phyloP scores from a whole-genome alignment of 23 tunicate genomes.

The Trididemnum clinides region DNA sequence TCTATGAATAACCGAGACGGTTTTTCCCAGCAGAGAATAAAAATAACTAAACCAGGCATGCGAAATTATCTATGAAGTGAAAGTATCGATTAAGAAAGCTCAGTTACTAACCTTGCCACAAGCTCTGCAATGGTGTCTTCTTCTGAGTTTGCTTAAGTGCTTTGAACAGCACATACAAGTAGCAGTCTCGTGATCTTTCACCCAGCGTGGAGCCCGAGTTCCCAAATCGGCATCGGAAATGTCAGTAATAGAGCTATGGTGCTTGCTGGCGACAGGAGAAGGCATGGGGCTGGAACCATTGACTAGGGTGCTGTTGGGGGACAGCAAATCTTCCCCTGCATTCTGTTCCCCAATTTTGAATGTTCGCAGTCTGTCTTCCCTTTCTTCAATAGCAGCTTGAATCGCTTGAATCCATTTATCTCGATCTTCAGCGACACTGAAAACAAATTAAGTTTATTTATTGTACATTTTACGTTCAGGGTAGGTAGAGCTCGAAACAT shows the following conservation, averaged over 20 bases:
- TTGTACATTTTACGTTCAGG: not conserved
- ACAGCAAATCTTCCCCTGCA: not conserved
- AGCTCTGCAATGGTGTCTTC: conserved; percentile 97
- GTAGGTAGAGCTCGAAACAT: no score
- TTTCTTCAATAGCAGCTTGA: conserved; percentile 63
- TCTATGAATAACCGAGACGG: no score
- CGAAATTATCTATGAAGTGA: no score
- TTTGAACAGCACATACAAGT: conserved; percentile 94
- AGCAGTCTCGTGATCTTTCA: conserved; percentile 90
- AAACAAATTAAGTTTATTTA: not conserved
- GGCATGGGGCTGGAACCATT: conserved; percentile 17
- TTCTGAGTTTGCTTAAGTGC: conserved; percentile 65
- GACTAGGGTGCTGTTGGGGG: not conserved
- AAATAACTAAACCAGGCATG: no score
- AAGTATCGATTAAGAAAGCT: no score
- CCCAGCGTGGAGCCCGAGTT: conserved; percentile 93
- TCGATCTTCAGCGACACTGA: conserved; percentile 75
- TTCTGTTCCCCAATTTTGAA: conserved; percentile 47
- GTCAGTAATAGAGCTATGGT: not conserved
- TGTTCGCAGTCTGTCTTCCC: conserved; percentile 54
- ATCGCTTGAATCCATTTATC: conserved; percentile 83
- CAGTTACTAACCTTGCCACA: conserved; percentile 84
- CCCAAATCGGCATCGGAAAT: conserved; percentile 78
- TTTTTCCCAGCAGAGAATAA: no score
- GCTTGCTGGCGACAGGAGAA: not conserved